Evolutionary conservation across 2,113 vertebrate species (phyloP).

Genomic region (Prunella himalayana): DNA sequence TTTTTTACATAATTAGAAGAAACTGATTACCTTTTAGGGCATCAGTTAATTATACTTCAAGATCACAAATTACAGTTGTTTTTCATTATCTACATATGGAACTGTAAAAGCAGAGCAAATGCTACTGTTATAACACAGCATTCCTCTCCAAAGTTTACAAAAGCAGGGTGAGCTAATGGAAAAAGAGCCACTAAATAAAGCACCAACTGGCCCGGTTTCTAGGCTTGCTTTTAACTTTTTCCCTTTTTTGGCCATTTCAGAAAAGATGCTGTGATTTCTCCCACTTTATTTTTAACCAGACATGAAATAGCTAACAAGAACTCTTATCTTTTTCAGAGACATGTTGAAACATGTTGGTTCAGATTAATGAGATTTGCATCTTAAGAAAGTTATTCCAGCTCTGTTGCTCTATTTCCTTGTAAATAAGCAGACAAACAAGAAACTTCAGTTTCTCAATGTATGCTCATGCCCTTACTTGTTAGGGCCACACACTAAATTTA

Average conservation of each 20-base stretch:
- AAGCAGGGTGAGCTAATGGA: conserved; percentile 33
- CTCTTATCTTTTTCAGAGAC: neutral
- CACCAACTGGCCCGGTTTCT: neutral
- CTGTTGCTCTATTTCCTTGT: neutral
- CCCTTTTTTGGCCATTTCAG: conserved; percentile 33
- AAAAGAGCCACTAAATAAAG: conserved; percentile 53
- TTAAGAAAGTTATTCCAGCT: neutral
- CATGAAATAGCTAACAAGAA: conserved; percentile 3
- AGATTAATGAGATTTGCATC: neutral
- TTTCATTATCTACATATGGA: conserved; percentile 16
- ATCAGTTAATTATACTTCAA: conserved; percentile 4
- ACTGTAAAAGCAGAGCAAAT: conserved; percentile 1
- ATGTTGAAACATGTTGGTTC: neutral
- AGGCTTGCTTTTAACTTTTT: neutral
- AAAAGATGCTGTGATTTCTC: conserved; percentile 2
- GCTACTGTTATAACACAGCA: neutral
- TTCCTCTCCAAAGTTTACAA: conserved; percentile 32
- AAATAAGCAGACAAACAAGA: neutral
- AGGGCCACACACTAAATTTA: neutral
- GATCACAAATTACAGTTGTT: conserved; percentile 9
- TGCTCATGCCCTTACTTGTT: neutral
- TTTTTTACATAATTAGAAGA: neutral
- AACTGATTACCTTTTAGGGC: neutral
- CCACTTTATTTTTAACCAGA: conserved; percentile 24
- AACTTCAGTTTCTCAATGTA: neutral